Evolutionary conservation across 2,797 vertebrate species (phyloP).

Genomic region (Potorous gilbertii): DNA sequence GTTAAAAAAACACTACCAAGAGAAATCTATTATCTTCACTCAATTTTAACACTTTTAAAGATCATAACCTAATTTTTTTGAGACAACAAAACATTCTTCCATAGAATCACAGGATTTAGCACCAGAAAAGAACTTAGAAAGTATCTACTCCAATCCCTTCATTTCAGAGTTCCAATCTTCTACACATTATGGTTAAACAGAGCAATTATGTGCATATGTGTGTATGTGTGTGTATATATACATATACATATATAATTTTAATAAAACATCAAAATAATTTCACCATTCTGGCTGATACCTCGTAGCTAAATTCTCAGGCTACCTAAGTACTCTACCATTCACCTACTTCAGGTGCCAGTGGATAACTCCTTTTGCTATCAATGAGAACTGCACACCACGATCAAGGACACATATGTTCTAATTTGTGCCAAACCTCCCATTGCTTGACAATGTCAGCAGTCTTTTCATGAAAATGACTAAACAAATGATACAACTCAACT

Average conservation of each 20-base stretch:
- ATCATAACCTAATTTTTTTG: not conserved
- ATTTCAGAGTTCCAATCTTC: not conserved
- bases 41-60: slow-evolving; percentile 13
- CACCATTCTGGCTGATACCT: slow-evolving; percentile 44
- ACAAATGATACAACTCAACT: slow-evolving; percentile 49
- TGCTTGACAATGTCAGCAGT: slow-evolving; percentile 39
- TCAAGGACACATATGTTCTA: slow-evolving; percentile 60
- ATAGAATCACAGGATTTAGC: not conserved
- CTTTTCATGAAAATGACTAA: not conserved
- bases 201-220: not conserved
- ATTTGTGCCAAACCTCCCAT: slow-evolving; percentile 50
- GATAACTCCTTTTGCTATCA: slow-evolving; percentile 59
- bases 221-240: not conserved
- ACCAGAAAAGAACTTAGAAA: not conserved
- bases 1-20: slow-evolving; percentile 41
- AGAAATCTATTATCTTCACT: slow-evolving; percentile 31
- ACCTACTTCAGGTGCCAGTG: slow-evolving; percentile 46
- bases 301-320: slow-evolving; percentile 32
- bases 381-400: slow-evolving; percentile 59
- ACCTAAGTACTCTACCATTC: slow-evolving; percentile 34
- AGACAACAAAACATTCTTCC: not conserved
- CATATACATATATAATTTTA: not conserved
- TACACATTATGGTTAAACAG: not conserved
- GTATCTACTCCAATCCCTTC: not conserved
- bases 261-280: slow-evolving; percentile 15